phyloP scores from a whole-genome alignment of 2,113 vertebrate species.

The Catharus minimus region DNA sequence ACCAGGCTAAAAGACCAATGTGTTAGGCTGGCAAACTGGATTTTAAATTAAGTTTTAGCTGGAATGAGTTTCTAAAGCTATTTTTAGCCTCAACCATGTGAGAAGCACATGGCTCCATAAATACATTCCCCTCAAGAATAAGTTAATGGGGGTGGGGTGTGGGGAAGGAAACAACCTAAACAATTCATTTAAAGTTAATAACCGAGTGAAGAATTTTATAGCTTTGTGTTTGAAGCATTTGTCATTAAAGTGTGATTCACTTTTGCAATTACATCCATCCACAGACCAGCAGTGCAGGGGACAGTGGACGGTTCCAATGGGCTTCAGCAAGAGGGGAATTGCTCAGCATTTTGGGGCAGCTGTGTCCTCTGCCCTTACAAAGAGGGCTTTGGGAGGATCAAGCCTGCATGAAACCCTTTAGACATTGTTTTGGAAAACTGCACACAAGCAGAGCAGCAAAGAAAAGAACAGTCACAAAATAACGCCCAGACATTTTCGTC shows the following conservation, averaged over 20 bases:
- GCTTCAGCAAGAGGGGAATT: background rate
- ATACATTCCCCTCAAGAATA: constrained; percentile 39
- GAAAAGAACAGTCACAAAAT: background rate
- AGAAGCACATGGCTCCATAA: constrained; percentile 61
- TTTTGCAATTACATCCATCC: background rate
- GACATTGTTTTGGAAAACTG: background rate
- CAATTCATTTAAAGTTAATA: constrained; percentile 34
- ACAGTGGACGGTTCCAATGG: background rate
- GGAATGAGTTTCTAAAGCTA: constrained; percentile 46
- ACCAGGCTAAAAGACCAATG: background rate
- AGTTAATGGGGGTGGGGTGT: background rate
- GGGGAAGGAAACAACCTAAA: constrained; percentile 44
- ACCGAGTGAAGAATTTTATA: background rate
- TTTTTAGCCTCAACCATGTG: constrained; percentile 43
- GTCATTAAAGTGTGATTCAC: background rate
- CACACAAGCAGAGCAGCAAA: background rate
- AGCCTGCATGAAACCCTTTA: background rate
- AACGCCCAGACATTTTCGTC: background rate
- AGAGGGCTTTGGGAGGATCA: background rate
- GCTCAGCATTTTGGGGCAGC: background rate
- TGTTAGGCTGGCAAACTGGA: constrained; percentile 26
- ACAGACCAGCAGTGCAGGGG: background rate
- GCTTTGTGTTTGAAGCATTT: constrained; percentile 12
- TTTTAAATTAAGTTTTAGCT: constrained; percentile 47
- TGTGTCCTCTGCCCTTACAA: background rate